Evolutionary conservation across 2,888 invertebrate genomes (phyloP), one percentile per base, ranked within the genome.

Genomic region (Zaprionus bogoriensis): DNA sequence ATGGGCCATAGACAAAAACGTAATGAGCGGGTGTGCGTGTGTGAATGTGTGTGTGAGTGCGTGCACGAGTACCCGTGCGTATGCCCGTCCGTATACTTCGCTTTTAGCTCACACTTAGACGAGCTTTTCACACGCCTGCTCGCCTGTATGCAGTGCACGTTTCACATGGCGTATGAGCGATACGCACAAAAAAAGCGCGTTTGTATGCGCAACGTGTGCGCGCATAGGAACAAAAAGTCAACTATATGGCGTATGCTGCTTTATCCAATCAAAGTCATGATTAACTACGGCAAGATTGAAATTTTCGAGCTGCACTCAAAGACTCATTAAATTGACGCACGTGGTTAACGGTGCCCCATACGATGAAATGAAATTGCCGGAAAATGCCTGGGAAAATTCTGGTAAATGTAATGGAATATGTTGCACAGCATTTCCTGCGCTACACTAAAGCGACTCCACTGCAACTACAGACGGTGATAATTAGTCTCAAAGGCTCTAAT

Each of bases 91-190:
- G 32, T 17, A 36, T 36, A 36, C 32, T 36, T 36, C 17, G 17
- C 14, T 14, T 17, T 36, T 36, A 36, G 19, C 30, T 32, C 23
- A 32, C 44, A 30, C 20, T 22, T 9, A 22, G 19, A 51, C 20
- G 17, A 4, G n/a, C 19, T 36, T 36, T 17, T 17, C 36, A 30
- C 39, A 23, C 46, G 19, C 12, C n/a, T n/a, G 28, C 22, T 12
- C 23, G 1, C 27, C n/a, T 77, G 77, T 59, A 78, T 78, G 64
- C 78, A 71, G 20, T 51, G 42, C 78, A 85, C 82, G 85, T 81
- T 63, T n/a, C 41, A 57, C 65, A 45, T 39, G 52, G 63, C 78
- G 65, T 67, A 84, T 84, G 75, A 77, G 67, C 59, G 65, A 84
- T 66, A 44, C 28, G 14, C 30, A 28, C 38, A 51, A 30, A 47